Evolutionary conservation across 2,113 vertebrate species (phyloP), one percentile per base, ranked within the genome.

Genomic region (Callipepla squamata): DNA sequence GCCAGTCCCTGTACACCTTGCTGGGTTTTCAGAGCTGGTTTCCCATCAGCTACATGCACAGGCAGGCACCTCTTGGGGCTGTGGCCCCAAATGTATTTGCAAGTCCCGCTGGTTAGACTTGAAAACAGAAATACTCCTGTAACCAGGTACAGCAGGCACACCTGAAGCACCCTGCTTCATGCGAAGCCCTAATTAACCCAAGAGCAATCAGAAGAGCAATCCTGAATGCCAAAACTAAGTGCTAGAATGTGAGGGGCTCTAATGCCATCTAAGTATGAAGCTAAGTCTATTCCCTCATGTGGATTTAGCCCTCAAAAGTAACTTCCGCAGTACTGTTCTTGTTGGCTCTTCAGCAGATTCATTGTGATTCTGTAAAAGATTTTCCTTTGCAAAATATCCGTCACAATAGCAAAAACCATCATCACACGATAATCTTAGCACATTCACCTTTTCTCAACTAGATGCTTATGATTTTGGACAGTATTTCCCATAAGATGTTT

Each of bases 401-500:
- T 78, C 47, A 62, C 34, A 74, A 63, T 42, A 82, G 80, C 63
- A 88, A 89, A 89, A 92, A 44, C 3, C 19, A 57, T n/a, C 44
- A n/a, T 26, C 2, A 5, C 11, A 3, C 18, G 51, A 44, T 25
- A 74, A 36, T 61, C 80, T 75, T 72, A 72, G 51, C 89, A 77
- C 14, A 65, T 80, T 80, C 73, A 83, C 51, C 62, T 89, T 81
- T 87, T 65, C 67, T 87, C 17, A 79, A 38, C 55, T 75, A 75
- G 47, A 78, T 65, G 45, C 10, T 91, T 76, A 95, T 65, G 48
- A 63, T 57, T 92, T 89, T 58, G 63, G 89, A 93, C 91, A 91
- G 57, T 59, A 87, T 89, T 91, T 94, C 74, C 87, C 89, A 95
- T 44, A 92, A 93, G 87, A 91, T 68, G 12, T 75, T 78, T 89